These are phyloP conservation scores for Drosophila pachea DNA, from an alignment of 1,140 invertebrate species.

Conservation along the genomic window DNA sequence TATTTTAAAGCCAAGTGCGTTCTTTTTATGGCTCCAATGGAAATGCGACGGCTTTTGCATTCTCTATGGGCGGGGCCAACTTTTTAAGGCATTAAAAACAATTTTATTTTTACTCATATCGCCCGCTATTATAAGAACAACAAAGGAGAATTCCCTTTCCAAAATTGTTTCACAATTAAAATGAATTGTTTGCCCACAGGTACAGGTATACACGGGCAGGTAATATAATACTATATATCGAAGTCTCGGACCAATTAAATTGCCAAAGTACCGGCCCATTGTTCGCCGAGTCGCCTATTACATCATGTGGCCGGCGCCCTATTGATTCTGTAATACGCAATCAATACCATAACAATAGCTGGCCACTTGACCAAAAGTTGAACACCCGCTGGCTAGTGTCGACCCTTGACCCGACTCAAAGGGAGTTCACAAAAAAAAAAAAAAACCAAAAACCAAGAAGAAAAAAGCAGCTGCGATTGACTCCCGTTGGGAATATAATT, in stretches of 20 bases:
- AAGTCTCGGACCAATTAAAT: neutral
- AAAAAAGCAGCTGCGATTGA: neutral
- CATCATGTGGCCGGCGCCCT: neutral
- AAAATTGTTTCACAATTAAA: neutral
- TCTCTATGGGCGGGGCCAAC: too few species aligned
- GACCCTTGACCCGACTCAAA: slow-evolving; percentile 53
- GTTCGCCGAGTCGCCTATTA: slow-evolving; percentile 6
- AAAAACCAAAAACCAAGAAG: too few species aligned
- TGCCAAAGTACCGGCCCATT: neutral
- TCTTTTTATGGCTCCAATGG: slow-evolving; percentile 13
- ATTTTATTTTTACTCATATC: neutral
- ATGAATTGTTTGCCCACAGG: neutral
- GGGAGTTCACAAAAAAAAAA: too few species aligned
- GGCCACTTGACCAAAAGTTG: slow-evolving; percentile 34
- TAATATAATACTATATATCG: neutral
- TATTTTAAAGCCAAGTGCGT: slow-evolving; percentile 38
- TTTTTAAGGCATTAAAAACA: too few species aligned
- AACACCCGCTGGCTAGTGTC: slow-evolving; percentile 27
- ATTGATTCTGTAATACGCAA: slow-evolving; percentile 21
- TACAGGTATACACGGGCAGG: too few species aligned
- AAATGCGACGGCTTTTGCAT: neutral
- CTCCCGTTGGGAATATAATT: slow-evolving; percentile 48
- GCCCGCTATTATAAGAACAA: too few species aligned
- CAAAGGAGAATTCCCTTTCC: too few species aligned
- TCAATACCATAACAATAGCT: slow-evolving; percentile 42